Base-by-base conservation (phyloP, 2,113 vertebrate genomes). In the Muscicapa adusta region DNA sequence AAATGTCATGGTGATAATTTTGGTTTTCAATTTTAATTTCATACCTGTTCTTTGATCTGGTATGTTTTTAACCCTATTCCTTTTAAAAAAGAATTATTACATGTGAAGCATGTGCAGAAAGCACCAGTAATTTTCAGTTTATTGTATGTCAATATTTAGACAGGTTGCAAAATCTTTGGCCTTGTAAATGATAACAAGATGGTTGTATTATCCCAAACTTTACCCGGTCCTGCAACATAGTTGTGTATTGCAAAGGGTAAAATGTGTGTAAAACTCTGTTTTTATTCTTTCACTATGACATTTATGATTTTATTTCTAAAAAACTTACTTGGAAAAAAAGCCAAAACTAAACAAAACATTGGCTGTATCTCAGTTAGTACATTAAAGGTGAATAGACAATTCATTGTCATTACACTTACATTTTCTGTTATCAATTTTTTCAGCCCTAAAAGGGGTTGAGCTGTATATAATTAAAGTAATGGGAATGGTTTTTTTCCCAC, bases 231-330 rank as follows among this genome's bases (percentile, higher is more conserved):
- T 65, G 19, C 9, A 82, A 26, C 4, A 10, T 68, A 43, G 34
- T 15, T 58, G 12, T 81, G 8, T 36, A 42, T 14, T 78, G 10
- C 65, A 38, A 82, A 60, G 29, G 57, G 61, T 26, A 40, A 48
- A 57, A 34, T 34, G 16, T 1, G 0, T 2, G 2, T 67, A 14
- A 67, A 84, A 45, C 5, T 20, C 3, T 40, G 2, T 3, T 67
- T 77, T 53, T 40, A 40, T 47, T 65, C 9, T 70, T 74, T 79
- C 17, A 82, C 1, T 47, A 16, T 33, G 3, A 2, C 4, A 4
- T 65, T 70, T 42, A 47, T 14, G 10, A 34, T 84, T 88, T 57
- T 54, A 5, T 54, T 88, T 67, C 4, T 10, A 36, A 68, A 53
- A 65, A 24, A 0, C 1, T 14, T 67, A 12, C 9, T 76, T 50